Base-by-base conservation (phyloP, 2,888 invertebrate genomes). In the Phengaris arion region DNA sequence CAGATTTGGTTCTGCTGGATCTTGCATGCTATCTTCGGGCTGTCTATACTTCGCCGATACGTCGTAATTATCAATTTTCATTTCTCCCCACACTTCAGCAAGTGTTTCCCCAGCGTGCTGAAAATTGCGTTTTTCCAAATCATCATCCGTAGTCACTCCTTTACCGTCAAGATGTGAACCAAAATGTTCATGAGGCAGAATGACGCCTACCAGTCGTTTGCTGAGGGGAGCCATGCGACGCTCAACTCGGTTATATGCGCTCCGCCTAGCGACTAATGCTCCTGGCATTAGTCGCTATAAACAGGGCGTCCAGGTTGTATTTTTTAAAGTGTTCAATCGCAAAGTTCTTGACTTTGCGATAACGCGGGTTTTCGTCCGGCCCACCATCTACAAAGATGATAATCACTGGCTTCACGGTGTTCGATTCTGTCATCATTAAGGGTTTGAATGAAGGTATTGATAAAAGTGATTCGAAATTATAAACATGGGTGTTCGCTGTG, bases 281-380 rank as follows among this genome's bases (percentile, higher is more conserved):
- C n/a, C n/a, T n/a, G n/a, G 79, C 78, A 79, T 79, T 78, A 22
- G 77, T 76, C 8, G 57, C 70, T 54, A 78, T 68, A 70, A 73
- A 77, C 70, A 76, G 46, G 52, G 79, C 81, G 74, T 81, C 80
- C 70, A 79, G 74, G 74, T 78, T 74, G 75, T 76, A 76, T 76
- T 75, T 57, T 69, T 75, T 76, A 68, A 79, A 79, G 75, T 77
- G 74, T 75, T 77, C 15, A 59, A 77, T 78, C 10, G 75, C 75
- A 77, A 74, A 76, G 35, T n/a, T 51, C 73, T 69, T 79, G 72
- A 78, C 76, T 76, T 79, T 79, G 12, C 68, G 75, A 76, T 78
- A 78, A 68, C 78, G 77, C 68, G 76, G 77, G 68, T 77, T 79
- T 77, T 78, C 77, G 59, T 77, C 77, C 51, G 77, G 76, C 15